Conservation (phyloP, 2,888 invertebrate genomes). For the Eilema sororculum region DNA sequence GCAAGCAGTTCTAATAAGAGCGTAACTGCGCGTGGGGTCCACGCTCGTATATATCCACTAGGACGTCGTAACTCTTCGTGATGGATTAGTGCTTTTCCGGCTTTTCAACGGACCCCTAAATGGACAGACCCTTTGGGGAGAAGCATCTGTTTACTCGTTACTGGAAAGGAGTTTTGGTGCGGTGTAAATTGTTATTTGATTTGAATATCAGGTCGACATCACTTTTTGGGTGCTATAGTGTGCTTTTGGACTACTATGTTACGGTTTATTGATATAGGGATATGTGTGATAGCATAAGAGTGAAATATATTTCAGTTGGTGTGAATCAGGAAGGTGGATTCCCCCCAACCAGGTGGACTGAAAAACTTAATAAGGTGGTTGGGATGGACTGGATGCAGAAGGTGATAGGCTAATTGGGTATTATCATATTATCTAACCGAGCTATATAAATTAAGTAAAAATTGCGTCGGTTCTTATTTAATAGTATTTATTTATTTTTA, state of each 20-base stretch:
- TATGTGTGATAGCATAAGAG: background rate
- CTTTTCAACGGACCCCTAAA: constrained; percentile 78
- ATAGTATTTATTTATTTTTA: too few relatives aligned
- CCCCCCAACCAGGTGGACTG: too few relatives aligned
- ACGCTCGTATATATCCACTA: constrained; percentile 61
- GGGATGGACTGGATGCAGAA: too few relatives aligned
- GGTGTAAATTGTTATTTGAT: constrained; percentile 45
- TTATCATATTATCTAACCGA: too few relatives aligned
- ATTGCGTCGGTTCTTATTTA: too few relatives aligned
- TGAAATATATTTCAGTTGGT: too few relatives aligned
- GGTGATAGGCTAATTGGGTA: too few relatives aligned
- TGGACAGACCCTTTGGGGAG: constrained; percentile 55
- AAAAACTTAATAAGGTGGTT: too few relatives aligned
- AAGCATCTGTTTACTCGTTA: constrained; percentile 53
- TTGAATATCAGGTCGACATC: constrained; percentile 10
- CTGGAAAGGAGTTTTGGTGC: constrained; percentile 44
- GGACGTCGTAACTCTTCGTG: constrained; percentile 63
- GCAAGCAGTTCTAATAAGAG: constrained; percentile 41
- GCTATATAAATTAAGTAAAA: too few relatives aligned
- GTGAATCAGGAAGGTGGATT: too few relatives aligned
- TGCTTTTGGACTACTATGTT: background rate
- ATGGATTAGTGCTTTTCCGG: constrained; percentile 58
- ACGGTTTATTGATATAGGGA: background rate
- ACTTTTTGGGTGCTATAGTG: background rate
- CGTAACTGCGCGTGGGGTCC: constrained; percentile 54